Evolutionary conservation across 2,113 vertebrate genomes (phyloP).

Genomic region (Regulus satrapa): DNA sequence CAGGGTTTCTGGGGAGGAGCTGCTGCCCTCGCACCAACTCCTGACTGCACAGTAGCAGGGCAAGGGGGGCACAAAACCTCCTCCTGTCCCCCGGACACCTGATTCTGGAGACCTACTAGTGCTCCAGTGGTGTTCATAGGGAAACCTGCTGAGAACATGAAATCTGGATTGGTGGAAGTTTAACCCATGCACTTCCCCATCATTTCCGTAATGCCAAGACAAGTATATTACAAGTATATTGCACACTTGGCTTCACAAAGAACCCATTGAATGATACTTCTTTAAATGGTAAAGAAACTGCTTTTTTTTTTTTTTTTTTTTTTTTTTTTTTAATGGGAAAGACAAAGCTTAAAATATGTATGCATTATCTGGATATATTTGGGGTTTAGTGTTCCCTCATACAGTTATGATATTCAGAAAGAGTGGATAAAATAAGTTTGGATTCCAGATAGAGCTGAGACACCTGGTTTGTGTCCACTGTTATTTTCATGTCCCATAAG

Average conservation of each 20-base stretch:
- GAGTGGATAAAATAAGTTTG: not conserved
- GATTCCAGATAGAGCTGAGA: not conserved
- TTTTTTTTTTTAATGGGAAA: not conserved
- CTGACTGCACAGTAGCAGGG: accelerated
- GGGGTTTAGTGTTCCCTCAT: not conserved
- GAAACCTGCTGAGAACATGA: not conserved
- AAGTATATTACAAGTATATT: no score
- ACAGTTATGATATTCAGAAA: not conserved
- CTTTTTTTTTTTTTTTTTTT: not conserved
- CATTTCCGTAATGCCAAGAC: not conserved
- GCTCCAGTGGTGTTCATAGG: not conserved
- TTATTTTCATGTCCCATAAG: not conserved
- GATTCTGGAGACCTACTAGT: not conserved
- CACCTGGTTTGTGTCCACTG: not conserved
- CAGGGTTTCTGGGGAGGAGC: not conserved
- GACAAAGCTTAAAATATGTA: not conserved
- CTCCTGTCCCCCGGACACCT: accelerated
- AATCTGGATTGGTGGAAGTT: not conserved
- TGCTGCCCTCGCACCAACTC: accelerated
- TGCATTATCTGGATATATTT: not conserved
- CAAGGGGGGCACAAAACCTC: not conserved
- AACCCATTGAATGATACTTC: not conserved
- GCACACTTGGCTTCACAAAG: not conserved
- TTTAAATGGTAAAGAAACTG: not conserved
- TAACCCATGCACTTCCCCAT: not conserved